Base-by-base conservation (phyloP, 1,140 invertebrate genomes). In the Linepithema humile region DNA sequence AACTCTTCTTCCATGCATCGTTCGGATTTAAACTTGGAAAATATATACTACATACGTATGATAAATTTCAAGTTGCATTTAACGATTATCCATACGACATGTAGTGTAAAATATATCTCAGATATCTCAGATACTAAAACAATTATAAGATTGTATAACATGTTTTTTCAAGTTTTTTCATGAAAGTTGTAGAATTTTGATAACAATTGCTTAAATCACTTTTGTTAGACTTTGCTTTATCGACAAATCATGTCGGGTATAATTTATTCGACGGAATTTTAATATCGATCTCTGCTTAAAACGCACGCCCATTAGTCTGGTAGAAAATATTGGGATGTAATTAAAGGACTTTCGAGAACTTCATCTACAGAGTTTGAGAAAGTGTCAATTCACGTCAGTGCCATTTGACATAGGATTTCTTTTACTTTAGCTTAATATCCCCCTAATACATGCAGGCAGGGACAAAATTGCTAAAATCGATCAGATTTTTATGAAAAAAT, bases 261-360 rank as follows among this genome's bases (percentile, higher is more conserved):
- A 75, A 65, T 77, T 77, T 65, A 65, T 77, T 65, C 20, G 59
- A 10, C 3, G 23, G 20, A 53, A 78, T 78, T 78, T 77, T 77
- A 77, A 77, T 77, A 77, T 64, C 40, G 40, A 64, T 77, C 45
- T 15, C 29, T 77, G 15, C 40, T 65, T 77, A 50, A n/a, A n/a
- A 77, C 1, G 20, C 20, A 65, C 43, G 20, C 29, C 12, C 5
- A n/a, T 65, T 64, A 50, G 48, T 65, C 15, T 50, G 29, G 20
- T 65, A n/a, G 9, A 65, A 65, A 65, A 77, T 77, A 77, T 77
- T 65, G 29, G 15, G 4, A 48, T 65, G 29, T 64, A 77, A 65
- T 50, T 65, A 50, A 65, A 77, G 15, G 40, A 50, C 29, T 65
- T 77, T 65, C 15, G 43, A 17, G n/a, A 64, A 75, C n/a, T 64